Evolutionary conservation across 37 sponge, comb jelly and placozoan species (phyloP).

Genomic region (Axinella damicornis): DNA sequence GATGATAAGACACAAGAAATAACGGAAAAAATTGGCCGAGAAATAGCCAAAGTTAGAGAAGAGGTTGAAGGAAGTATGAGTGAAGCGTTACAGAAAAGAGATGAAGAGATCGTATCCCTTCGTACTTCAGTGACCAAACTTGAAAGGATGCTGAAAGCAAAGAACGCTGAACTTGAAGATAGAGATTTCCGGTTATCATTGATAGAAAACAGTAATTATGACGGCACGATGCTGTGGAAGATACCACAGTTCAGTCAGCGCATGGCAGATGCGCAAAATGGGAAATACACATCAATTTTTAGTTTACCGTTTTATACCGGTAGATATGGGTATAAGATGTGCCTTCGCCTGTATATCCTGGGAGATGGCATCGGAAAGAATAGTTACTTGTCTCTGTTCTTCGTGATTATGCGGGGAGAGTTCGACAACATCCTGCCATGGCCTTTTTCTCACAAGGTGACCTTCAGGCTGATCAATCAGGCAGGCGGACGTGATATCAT

Average conservation of each 20-base stretch:
- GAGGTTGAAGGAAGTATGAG: neutral
- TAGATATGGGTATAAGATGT: conserved; percentile 90
- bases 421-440: conserved; percentile 85
- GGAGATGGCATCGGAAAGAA: conserved; percentile 87
- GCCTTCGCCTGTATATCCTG: conserved; percentile 78
- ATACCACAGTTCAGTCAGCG: conserved; percentile 77
- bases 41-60: neutral
- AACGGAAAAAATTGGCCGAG: neutral
- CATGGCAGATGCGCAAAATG: conserved; percentile 67
- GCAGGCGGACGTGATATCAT: conserved; percentile 51
- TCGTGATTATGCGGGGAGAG: conserved; percentile 85
- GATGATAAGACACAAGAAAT: neutral
- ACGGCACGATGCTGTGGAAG: conserved; percentile 82
- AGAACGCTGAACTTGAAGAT: conserved; percentile 70
- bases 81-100: conserved; percentile 11
- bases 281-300: conserved; percentile 84
- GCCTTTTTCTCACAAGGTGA: conserved; percentile 82
- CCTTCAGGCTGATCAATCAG: conserved; percentile 83
- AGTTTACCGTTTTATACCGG: conserved; percentile 79
- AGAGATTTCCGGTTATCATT: conserved; percentile 76
- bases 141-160: conserved; percentile 44
- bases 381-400: conserved; percentile 79
- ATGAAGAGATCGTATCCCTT: conserved; percentile 37
- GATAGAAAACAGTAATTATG: conserved; percentile 68
- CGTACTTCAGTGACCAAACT: conserved; percentile 15